Evolutionary conservation across 2,113 vertebrate genomes (phyloP), one percentile per base, ranked within the genome.

Genomic region (Bos indicus): DNA sequence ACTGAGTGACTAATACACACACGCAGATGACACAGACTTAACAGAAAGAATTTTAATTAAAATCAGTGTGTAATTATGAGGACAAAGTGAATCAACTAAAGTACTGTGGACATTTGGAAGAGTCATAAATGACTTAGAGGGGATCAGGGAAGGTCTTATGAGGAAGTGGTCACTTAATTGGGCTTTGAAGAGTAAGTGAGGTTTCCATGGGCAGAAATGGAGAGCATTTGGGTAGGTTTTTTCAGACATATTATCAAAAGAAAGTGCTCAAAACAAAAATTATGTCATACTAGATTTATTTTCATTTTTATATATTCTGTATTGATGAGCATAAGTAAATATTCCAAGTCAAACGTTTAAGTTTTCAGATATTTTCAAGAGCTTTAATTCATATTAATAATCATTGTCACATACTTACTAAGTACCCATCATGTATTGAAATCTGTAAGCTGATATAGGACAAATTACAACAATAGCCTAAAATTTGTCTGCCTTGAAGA

Each of bases 41-140:
- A 89, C 16, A 96, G 82, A 88, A 95, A 92, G 17, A 56, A 89
- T 67, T 94, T 86, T 95, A 94, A 17, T 57, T 95, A 77, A 84
- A 82, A 14, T 46, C 25, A 40, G 21, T 54, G 23, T 56, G 36
- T n/a, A 88, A 88, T 51, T 95, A 46, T 52, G 67, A 97, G 40
- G 25, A 36, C 33, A 91, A 78, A 23, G 2, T 30, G 26, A 78
- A 14, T 48, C 60, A 96, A 30, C 4, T 64, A 54, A 92, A 83
- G 33, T 78, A 16, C 7, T 26, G 11, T 51, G 60, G 62, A 83
- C 92, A 92, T 83, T 87, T 60, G 36, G 43, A 90, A 78, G n/a
- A 62, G 10, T 36, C 77, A 86, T 14, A 88, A 91, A 81, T 81
- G n/a, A 62, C 87, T 81, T 48, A 67, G 3, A 91, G 48, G 80